Base-by-base conservation (phyloP, 2,888 invertebrate genomes). In the Diaperis boleti region DNA sequence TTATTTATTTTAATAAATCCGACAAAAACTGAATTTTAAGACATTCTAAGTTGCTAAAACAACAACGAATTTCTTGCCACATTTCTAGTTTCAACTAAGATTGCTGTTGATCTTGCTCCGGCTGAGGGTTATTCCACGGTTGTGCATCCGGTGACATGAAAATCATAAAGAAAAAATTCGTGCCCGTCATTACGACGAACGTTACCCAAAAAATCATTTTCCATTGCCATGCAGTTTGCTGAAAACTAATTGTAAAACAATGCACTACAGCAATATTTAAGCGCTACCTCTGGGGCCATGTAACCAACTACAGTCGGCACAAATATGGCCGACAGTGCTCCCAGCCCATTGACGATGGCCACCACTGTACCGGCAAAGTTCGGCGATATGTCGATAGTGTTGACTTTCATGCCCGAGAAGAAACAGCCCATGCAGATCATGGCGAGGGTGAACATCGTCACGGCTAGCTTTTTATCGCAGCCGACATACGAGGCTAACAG, bases 151-250 rank as follows among this genome's bases (percentile, higher is more conserved):
- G 13, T 10, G 37, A 37, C n/a, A 42, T 92, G 76, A 87, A 91
- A 3, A 90, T 49, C 1, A 89, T 71, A 78, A 90, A 94, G 5
- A 92, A 74, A 0, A 89, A 26, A 73, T 91, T 91, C 1, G 92
- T 90, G 0, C 86, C 62, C 0, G 87, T 78, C 62, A 93, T 85
- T 1, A 93, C 85, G 0, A 76, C 88, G 4, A 92, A 84, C 37
- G 92, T 88, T 26, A 94, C 88, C 90, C 92, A 92, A 78, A 94
- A 94, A 0, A 94, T 92, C 0, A 85, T 73, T 14, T 89, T 84
- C 94, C 94, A 94, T 82, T 92, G 87, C 14, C 79, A 78, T 4
- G 89, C 72, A 0, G 85, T 84, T 39, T 88, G 85, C 88, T 88
- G n/a, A n/a, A 31, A n/a, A 22, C 5, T 22, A n/a, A n/a, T n/a